Conservation (phyloP, 2,113 vertebrate species). For the Oncorhynchus clarkii region DNA sequence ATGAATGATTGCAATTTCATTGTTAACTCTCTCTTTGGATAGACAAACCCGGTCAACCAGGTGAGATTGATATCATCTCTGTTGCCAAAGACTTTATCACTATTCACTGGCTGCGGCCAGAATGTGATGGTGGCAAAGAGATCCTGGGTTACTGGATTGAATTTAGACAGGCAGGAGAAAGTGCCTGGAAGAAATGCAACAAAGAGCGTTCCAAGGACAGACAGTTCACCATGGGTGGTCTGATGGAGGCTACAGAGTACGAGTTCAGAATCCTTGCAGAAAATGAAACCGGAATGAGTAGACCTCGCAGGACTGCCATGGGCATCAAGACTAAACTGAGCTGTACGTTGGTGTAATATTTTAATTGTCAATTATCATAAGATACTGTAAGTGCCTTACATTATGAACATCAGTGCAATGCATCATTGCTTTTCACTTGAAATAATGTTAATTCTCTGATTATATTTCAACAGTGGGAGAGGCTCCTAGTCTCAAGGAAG, state of each 20-base stretch:
- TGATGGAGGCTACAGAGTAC: conserved; percentile 95
- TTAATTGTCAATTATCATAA: not conserved
- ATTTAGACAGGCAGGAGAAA: conserved; percentile 92
- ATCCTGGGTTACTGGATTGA: conserved; percentile 98
- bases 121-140: conserved; percentile 94
- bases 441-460: conserved; percentile 9
- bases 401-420: not conserved
- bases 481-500: conserved; percentile 85
- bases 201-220: conserved; percentile 93
- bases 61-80: conserved; percentile 95
- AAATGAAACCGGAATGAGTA: conserved; percentile 91
- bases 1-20: not conserved
- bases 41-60: conserved; percentile 98
- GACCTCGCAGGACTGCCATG: conserved; percentile 92
- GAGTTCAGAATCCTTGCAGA: conserved; percentile 95
- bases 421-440: not conserved
- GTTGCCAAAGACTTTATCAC: conserved; percentile 92
- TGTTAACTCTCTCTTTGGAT: conserved; percentile 36
- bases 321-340: conserved; percentile 96
- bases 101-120: conserved; percentile 93
- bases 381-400: not conserved
- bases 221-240: conserved; percentile 92
- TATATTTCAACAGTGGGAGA: conserved; percentile 82
- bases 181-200: conserved; percentile 95
- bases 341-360: conserved; percentile 74